These are phyloP conservation scores for Diorhabda carinulata DNA, from an alignment of 1,140 invertebrate genomes.

Conservation along the genomic window DNA sequence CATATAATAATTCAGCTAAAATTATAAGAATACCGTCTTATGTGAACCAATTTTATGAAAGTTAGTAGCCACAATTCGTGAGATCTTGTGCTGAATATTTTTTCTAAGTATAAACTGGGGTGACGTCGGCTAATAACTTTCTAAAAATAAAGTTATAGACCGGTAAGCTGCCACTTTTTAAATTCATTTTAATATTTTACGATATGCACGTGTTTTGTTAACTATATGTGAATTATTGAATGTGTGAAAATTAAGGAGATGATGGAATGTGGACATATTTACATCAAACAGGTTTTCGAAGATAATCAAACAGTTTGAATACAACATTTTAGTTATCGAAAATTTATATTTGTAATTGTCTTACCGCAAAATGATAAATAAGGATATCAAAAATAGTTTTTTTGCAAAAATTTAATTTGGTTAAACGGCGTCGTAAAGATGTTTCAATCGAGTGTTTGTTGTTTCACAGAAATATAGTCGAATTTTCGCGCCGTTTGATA, in stretches of 20 bases:
- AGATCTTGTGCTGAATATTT: not conserved
- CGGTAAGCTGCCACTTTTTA: conserved; percentile 2
- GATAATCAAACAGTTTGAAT: not conserved
- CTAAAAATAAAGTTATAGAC: conserved; percentile 5
- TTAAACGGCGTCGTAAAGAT: too few species aligned
- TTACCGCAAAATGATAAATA: too few species aligned
- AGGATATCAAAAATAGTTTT: too few species aligned
- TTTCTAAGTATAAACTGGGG: conserved; percentile 2
- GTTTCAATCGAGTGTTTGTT: too few species aligned
- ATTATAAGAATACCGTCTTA: too few species aligned
- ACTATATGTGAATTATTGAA: conserved; percentile 7
- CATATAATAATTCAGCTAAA: too few species aligned
- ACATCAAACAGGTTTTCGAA: not conserved
- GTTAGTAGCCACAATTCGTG: too few species aligned
- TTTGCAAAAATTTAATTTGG: too few species aligned
- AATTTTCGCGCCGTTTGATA: not conserved
- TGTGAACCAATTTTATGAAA: too few species aligned
- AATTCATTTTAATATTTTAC: conserved; percentile 13
- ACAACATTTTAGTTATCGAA: too few species aligned
- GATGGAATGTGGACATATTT: not conserved
- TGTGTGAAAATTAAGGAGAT: not conserved
- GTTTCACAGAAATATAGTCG: too few species aligned
- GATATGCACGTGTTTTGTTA: conserved; percentile 11
- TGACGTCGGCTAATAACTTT: not conserved
- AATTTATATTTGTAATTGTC: too few species aligned